Percentiles rank a stretch among this genome's conserved stretches.
Conservation (phyloP, 2,113 vertebrate species). For the Embiotoca jacksoni region DNA sequence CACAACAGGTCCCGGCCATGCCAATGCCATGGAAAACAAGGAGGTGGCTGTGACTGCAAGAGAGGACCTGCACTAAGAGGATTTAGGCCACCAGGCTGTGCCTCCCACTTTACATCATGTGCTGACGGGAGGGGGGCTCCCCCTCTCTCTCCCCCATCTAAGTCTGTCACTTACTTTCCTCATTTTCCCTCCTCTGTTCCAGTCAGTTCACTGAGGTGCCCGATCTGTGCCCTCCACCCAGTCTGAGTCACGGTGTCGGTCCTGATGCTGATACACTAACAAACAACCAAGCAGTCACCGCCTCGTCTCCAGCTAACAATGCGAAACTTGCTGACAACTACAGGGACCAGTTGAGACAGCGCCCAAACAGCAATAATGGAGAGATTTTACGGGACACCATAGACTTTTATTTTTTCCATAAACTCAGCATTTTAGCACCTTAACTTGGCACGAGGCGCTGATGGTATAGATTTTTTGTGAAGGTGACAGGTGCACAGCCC, state of each 20-base stretch:
- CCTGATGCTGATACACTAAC: neutral
- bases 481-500: too few species aligned
- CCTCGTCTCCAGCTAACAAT: neutral
- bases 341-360: neutral
- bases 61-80: slow-evolving; percentile 58
- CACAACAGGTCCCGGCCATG: slow-evolving; percentile 29
- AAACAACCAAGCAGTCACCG: neutral
- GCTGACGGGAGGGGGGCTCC: slow-evolving; percentile 7
- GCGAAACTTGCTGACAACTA: neutral
- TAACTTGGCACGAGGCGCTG: too few species aligned
- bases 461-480: too few species aligned
- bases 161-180: neutral
- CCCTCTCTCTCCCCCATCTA: too few species aligned
- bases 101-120: slow-evolving; percentile 65
- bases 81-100: slow-evolving; percentile 68
- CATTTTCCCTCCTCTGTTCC: neutral
- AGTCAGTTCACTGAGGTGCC: slow-evolving; percentile 37
- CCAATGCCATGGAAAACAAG: slow-evolving; percentile 31
- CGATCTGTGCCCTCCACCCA: neutral
- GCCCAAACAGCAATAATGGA: neutral
- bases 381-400: neutral
- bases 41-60: slow-evolving; percentile 47
- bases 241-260: neutral
- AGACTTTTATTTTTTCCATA: neutral
- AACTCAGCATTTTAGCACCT: too few species aligned